Evolutionary conservation across 1,140 invertebrate species (phyloP).

Genomic region (Caenorhabditis remanei): DNA sequence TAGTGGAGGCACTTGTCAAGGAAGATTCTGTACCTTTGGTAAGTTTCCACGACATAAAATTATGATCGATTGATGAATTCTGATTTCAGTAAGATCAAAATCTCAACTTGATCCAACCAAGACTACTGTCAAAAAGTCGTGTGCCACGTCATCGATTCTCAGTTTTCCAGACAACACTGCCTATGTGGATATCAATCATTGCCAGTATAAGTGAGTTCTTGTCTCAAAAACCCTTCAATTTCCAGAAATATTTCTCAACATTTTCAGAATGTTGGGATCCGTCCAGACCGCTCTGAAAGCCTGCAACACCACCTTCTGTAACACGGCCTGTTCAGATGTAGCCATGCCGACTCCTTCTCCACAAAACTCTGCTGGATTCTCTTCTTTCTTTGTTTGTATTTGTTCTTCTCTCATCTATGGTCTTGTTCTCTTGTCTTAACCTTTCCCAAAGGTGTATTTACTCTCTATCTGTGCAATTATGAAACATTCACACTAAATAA

Average conservation of each 20-base stretch:
- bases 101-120: conserved; percentile 19
- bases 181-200: neutral
- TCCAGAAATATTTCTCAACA: neutral
- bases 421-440: no score
- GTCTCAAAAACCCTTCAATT: no score
- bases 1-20: conserved; percentile 28
- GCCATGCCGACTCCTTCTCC: conserved; percentile 15
- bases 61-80: no score
- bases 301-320: conserved; percentile 34
- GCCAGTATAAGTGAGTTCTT: conserved; percentile 18
- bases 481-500: no score
- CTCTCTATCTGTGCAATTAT: no score
- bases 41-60: neutral
- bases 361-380: conserved; percentile 2
- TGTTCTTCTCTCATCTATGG: neutral
- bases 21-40: conserved; percentile 24
- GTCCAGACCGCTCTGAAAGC: conserved; percentile 23
- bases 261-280: conserved; percentile 9
- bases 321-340: conserved; percentile 22
- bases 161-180: conserved; percentile 40
- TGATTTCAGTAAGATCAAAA: conserved; percentile 25
- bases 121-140: conserved; percentile 13
- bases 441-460: no score
- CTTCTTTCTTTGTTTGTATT: neutral
- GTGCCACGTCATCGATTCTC: conserved; percentile 14